Evolutionary conservation across 1,140 invertebrate species (phyloP).

Genomic region (Phocides pigmalion): DNA sequence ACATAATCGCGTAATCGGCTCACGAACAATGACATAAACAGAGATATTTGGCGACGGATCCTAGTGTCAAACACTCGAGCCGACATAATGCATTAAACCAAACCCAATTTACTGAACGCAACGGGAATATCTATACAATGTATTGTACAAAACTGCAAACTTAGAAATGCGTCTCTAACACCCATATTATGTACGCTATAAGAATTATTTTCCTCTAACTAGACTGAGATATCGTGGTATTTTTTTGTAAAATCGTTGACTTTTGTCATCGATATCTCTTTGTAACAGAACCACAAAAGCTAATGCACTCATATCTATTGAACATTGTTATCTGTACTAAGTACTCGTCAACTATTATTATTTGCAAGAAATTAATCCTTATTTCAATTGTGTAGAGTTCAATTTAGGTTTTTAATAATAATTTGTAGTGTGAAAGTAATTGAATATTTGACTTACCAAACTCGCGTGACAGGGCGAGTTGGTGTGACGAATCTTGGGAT

Average conservation of each 20-base stretch:
- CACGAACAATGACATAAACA: conserved; percentile 53
- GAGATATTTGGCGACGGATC: conserved; percentile 43
- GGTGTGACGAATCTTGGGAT: conserved; percentile 59
- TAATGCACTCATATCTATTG: conserved; percentile 77
- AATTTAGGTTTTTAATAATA: too few relatives aligned
- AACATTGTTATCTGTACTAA: conserved; percentile 73
- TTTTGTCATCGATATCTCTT: conserved; percentile 62
- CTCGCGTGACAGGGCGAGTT: conserved; percentile 70
- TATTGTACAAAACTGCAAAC: conserved; percentile 39
- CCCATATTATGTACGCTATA: conserved; percentile 27
- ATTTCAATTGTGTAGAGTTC: conserved; percentile 20
- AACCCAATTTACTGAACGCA: conserved; percentile 70
- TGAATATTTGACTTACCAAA: conserved; percentile 78
- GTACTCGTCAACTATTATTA: conserved; percentile 41
- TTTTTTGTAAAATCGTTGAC: conserved; percentile 63
- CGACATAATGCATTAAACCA: conserved; percentile 59
- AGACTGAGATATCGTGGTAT: neutral
- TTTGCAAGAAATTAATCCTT: neutral
- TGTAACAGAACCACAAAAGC: conserved; percentile 58
- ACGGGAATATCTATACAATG: conserved; percentile 44
- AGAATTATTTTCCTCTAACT: conserved; percentile 36
- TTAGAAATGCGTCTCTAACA: neutral
- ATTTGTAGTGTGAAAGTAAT: conserved; percentile 56
- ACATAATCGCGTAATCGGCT: conserved; percentile 51
- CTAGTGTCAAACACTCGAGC: conserved; percentile 52